Base-by-base conservation (phyloP, 35 echinoderm and acorn worm species). In the Stichopus chloronotus region DNA sequence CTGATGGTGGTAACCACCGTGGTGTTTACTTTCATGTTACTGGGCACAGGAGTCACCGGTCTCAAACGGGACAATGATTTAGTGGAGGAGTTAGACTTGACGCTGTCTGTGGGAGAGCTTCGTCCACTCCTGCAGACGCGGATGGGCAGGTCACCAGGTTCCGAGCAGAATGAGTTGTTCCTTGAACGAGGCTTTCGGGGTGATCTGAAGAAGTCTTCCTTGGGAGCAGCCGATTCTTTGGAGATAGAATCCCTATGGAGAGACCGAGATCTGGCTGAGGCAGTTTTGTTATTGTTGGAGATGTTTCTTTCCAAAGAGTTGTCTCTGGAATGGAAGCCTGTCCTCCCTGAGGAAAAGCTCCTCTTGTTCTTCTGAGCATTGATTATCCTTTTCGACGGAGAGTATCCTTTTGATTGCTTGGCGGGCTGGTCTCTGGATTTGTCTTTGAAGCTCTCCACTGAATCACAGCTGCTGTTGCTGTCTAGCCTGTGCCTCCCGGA, bases 391-490 rank as follows among this genome's bases (percentile, higher is more conserved):
- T 91, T 77, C 4, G 90, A 77, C 0, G 90, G 90, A 5, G 90
- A 91, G 25, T 10, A 78, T 21, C 52, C 90, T 16, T 91, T 91
- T 88, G 85, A 17, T 58, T n/a, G 71, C 58, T 71, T 89, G 8
- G 25, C 65, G 6, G 69, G 72, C 23, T 91, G 57, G 10, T 91
- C 90, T 53, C 58, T 74, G 22, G 69, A 11, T 53, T 79, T 91
- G 20, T 24, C 69, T 13, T 79, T 65, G 56, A 74, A 52, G 84
- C 93, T 93, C 12, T 96, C 96, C 20, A 94, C 93, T 25, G 96
- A 98, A 13, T 98, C 96, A 80, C 94, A 95, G 63, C 96, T 98
- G 83, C 96, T 98, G 81, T 69, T 98, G 91, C 96, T 95, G 72
- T 96, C 94, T 14, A 98, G 63, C 25, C 96, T 55, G 60, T 98